Percentiles rank a stretch among this genome's conserved stretches.
These are phyloP conservation scores for Todus mexicanus DNA, from an alignment of 2,797 vertebrate genomes.

Conservation along the genomic window DNA sequence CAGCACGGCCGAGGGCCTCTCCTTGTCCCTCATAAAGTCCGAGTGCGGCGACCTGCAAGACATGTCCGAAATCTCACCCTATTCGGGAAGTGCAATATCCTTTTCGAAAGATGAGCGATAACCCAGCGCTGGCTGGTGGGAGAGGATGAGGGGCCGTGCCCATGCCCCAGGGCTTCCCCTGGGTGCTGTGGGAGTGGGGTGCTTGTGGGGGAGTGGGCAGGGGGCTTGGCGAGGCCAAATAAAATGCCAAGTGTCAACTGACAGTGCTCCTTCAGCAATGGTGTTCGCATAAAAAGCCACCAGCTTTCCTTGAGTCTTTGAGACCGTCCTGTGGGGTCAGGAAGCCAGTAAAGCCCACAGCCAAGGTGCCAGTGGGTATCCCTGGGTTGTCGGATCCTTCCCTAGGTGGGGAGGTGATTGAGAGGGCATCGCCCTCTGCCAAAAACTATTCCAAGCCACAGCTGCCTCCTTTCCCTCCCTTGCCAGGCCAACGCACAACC, in stretches of 20 bases:
- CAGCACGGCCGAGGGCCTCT: slow-evolving; percentile 89
- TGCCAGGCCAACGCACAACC: not conserved
- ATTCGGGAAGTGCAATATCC: slow-evolving; percentile 99
- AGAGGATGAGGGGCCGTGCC: not conserved
- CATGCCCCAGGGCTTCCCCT: rapidly evolving
- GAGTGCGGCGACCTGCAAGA: slow-evolving; percentile 97
- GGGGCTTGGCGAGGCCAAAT: not conserved
- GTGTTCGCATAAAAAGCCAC: not conserved
- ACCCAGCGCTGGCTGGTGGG: not conserved
- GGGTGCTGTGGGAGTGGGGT: not conserved
- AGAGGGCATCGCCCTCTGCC: not conserved
- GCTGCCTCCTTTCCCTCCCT: not conserved
- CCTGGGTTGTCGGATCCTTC: not conserved
- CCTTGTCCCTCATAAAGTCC: slow-evolving; percentile 95
- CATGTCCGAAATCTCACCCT: slow-evolving; percentile 97
- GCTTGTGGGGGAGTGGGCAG: rapidly evolving
- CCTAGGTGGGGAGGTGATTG: not conserved
- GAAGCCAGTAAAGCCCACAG: not conserved
- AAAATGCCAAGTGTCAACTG: not conserved
- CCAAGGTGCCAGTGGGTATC: not conserved
- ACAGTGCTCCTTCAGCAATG: not conserved
- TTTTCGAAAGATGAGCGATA: slow-evolving; percentile 66
- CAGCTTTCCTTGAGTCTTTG: not conserved
- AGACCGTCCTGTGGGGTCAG: rapidly evolving
- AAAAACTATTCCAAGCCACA: rapidly evolving